Evolutionary conservation across 2,113 vertebrate genomes (phyloP).

Genomic region (Cichladusa arquata): DNA sequence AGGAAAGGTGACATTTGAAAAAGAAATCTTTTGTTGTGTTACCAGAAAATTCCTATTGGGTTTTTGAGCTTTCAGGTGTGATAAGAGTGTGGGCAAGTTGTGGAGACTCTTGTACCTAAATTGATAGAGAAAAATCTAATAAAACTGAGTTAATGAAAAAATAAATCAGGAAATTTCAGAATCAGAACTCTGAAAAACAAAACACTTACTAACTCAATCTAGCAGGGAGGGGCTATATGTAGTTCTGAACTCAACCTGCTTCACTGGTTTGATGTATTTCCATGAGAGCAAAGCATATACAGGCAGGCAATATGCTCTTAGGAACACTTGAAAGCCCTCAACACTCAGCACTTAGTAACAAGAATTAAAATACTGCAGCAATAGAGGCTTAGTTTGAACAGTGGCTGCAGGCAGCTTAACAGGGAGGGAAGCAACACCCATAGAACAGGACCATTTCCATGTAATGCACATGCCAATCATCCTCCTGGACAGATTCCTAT

Average conservation of each 20-base stretch:
- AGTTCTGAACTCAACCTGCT: not conserved
- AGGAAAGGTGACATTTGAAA: not conserved
- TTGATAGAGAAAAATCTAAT: not conserved
- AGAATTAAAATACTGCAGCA: not conserved
- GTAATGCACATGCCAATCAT: not conserved
- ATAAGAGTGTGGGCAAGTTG: not conserved
- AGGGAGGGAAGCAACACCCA: not conserved
- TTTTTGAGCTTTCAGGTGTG: not conserved
- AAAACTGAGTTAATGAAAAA: not conserved
- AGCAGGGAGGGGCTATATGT: not conserved
- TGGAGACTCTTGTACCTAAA: not conserved
- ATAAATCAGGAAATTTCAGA: not conserved
- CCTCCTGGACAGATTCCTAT: not conserved
- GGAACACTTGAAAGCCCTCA: not conserved
- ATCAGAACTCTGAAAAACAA: not conserved
- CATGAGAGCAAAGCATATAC: not conserved
- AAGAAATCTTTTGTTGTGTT: not conserved
- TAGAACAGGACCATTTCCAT: not conserved
- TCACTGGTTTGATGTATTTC: not conserved
- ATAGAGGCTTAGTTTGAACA: not conserved
- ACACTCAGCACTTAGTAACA: not conserved
- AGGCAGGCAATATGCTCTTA: not conserved
- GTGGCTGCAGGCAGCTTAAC: not conserved
- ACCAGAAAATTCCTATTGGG: not conserved
- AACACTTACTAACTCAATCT: not conserved